Evolutionary conservation across 2,113 vertebrate genomes (phyloP), one percentile per base, ranked within the genome.

Genomic region (Aldabrachelys gigantea): DNA sequence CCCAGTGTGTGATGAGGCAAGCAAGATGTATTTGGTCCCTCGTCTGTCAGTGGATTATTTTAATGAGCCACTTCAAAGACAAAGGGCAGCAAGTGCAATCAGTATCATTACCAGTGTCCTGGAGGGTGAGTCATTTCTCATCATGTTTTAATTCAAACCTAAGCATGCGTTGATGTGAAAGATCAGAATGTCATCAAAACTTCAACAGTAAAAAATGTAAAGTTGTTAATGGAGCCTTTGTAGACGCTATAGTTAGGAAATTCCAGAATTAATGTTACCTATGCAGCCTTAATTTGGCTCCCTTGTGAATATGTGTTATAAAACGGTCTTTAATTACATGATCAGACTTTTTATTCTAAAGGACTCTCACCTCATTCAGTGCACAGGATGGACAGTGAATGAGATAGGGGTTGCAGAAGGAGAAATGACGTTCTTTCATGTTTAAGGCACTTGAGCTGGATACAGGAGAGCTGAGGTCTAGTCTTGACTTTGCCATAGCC

Each of bases 71-170:
- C 96, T 98, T 89, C 97, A 98, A 57, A 97, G 98, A 84, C 98
- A 98, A 93, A 98, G 99, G 91, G 98, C 99, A 6, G 97, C 99
- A 84, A 99, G 99, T 22, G 99, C 98, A 5, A 98, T 99, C 98
- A 99, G 99, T 87, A 98, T 99, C 97, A 98, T 99, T 92, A 99
- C 99, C 2, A 99, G 99, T 3, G 98, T 99, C 97, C 98, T 99
- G 82, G 99, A 99, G 94, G 99, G 99, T 44, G 44, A 98, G 97
- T 96, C 92, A 35, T 24, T 95, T n/a, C 89, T 95, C 76, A 19
- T 80, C 80, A 82, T 25, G 76, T 72, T 47, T 96, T 89, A n/a
- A 94, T 92, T 94, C 93, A 90, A 24, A 44, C 13, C 49, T 50
- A 22, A 84, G 14, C n/a, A 82, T 85, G 53, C 6, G 72, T 13